Base-by-base conservation (phyloP, 2,797 vertebrate species). In the Notoglanidium macrostoma region DNA sequence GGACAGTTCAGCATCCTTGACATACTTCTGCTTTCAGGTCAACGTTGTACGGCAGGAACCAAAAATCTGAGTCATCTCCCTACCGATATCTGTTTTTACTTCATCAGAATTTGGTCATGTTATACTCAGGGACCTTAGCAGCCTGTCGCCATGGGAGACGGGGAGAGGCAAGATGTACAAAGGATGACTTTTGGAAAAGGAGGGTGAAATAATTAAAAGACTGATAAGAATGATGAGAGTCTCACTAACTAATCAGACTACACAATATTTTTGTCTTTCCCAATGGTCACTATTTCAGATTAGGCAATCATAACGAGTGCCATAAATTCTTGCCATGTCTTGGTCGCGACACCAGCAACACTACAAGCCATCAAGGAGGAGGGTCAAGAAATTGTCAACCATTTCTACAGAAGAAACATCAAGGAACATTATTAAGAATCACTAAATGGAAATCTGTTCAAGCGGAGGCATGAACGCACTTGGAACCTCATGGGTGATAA, bases 1-100 rank as follows among this genome's bases (percentile, higher is more conserved):
- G 85, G 65, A 26, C 85, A 83, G 87, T 82, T 65, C 84, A 74
- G 67, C 61, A 83, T 51, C 11, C 84, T 74, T 82, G 70, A 88
- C 79, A 86, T 70, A 23, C 77, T 74, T 49, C 5, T 40, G 46
- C 35, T 79, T 85, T 84, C 14, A 65, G 32, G 44, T 63, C 32
- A 32, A 65, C 7, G 15, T n/a, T 81, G 23, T 46, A 51, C 2
- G 0, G 23, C 40, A 49, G 7, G 40, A 81, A 32, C 14, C 23
- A 26, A 63, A 81, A 63, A 35, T 12, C 51, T 35, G 0, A 55
- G 7, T 76, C 5, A 21, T 35, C n/a, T 35, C 11, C 51, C 17
- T 35, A 21, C 51, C 29, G 6, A 35, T 23, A 21, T 14, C 9
- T 19, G 6, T 32, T 59, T 59, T 57, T 23, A 23, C 32, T 23